Evolutionary conservation across 1,140 invertebrate species (phyloP).

Genomic region (Physella acuta): DNA sequence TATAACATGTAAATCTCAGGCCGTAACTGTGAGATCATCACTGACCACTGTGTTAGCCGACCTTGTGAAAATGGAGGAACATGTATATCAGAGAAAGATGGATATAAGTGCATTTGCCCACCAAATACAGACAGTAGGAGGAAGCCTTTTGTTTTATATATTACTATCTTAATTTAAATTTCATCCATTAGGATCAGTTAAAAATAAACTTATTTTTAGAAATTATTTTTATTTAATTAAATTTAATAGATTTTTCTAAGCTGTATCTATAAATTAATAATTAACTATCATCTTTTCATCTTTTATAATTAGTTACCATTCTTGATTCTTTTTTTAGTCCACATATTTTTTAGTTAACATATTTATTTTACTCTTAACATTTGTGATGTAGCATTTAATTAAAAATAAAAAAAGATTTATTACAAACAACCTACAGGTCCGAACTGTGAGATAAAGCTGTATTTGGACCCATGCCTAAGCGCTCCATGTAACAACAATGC

Average conservation of each 20-base stretch:
- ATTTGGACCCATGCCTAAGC: not conserved
- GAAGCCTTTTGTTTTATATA: too few species aligned
- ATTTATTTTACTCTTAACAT: not conserved
- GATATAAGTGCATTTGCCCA: constrained; percentile 86
- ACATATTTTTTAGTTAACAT: not conserved
- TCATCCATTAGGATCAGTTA: too few species aligned
- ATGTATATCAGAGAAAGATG: constrained; percentile 83
- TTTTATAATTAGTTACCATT: not conserved
- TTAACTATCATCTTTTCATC: not conserved
- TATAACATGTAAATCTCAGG: not conserved
- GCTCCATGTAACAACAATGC: constrained; percentile 13
- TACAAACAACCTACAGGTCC: constrained; percentile 1
- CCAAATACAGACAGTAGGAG: constrained; percentile 66
- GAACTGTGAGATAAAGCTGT: constrained; percentile 1
- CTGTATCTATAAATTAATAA: not conserved
- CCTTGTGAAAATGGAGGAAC: constrained; percentile 85
- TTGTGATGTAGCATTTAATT: not conserved
- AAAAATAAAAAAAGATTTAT: not conserved
- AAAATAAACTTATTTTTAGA: too few species aligned
- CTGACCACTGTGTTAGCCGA: constrained; percentile 94
- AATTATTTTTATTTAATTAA: too few species aligned
- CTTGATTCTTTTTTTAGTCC: not conserved
- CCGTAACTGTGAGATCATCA: not conserved
- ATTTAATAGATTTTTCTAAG: not conserved
- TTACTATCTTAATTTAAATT: too few species aligned